These are phyloP conservation scores for Bubalus kerabau DNA, from an alignment of 2,113 vertebrate species.

Conservation along the genomic window DNA sequence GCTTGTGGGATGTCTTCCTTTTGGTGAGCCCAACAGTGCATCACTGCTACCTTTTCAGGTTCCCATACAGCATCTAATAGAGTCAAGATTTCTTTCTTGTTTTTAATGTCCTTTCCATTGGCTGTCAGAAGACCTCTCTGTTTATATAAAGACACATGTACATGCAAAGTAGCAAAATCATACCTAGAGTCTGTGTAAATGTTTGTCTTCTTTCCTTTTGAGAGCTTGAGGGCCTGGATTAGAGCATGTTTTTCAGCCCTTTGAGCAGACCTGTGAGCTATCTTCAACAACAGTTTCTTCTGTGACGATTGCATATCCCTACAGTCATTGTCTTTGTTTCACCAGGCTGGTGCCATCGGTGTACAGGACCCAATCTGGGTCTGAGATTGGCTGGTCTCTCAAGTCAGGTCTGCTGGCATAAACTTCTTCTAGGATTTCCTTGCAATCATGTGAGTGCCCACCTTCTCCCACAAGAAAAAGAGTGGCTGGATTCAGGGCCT, in stretches of 20 bases:
- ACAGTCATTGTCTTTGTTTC: neutral
- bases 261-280: neutral
- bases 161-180: neutral
- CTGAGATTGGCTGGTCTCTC: neutral
- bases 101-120: neutral
- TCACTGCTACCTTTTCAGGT: neutral
- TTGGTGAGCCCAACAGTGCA: neutral
- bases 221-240: neutral
- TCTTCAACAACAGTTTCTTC: rapidly evolving
- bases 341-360: neutral
- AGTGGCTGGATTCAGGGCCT: neutral
- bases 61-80: neutral
- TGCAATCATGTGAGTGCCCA: neutral
- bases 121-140: neutral
- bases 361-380: neutral
- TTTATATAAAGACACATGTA: neutral
- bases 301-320: neutral
- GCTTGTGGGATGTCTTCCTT: neutral
- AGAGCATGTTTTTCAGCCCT: rapidly evolving
- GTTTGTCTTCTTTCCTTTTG: neutral
- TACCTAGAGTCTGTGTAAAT: neutral
- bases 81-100: neutral
- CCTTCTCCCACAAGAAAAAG: neutral
- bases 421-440: neutral
- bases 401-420: neutral